phyloP scores from a whole-genome alignment of 2,888 invertebrate species.

The Meloe dianella region DNA sequence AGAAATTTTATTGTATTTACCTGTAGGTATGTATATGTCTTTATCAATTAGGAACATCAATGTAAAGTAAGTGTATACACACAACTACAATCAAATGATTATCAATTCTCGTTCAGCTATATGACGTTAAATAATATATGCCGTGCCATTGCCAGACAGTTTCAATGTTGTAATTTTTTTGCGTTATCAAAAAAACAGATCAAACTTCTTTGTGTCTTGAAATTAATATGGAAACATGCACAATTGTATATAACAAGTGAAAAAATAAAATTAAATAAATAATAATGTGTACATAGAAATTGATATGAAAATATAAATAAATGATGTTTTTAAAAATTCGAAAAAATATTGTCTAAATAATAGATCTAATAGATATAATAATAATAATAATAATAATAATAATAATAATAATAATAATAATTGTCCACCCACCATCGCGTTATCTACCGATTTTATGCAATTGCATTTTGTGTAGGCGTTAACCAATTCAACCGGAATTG shows the following conservation, averaged over 20 bases:
- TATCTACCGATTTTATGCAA: conserved; percentile 27
- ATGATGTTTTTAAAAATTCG: not conserved
- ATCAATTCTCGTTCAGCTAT: conserved; percentile 6
- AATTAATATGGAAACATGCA: conserved; percentile 10
- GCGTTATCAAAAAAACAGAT: not conserved
- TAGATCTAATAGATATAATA: no score
- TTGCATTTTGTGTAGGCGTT: conserved; percentile 38
- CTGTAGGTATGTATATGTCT: no score
- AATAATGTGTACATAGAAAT: not conserved
- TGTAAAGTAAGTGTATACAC: no score
- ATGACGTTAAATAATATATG: conserved; percentile 9
- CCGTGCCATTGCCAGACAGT: conserved; percentile 2
- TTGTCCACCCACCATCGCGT: not conserved
- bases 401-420: not conserved
- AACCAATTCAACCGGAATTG: conserved; percentile 29
- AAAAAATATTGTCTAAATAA: not conserved
- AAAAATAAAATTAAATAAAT: not conserved
- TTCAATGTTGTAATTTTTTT: not conserved
- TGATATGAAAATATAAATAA: not conserved
- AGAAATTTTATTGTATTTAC: no score
- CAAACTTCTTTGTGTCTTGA: conserved; percentile 4
- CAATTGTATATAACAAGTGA: not conserved
- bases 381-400: not conserved
- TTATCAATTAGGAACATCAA: not conserved
- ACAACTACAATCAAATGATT: not conserved